phyloP scores from a whole-genome alignment of 2,797 vertebrate species.

The Apogon talboti region DNA sequence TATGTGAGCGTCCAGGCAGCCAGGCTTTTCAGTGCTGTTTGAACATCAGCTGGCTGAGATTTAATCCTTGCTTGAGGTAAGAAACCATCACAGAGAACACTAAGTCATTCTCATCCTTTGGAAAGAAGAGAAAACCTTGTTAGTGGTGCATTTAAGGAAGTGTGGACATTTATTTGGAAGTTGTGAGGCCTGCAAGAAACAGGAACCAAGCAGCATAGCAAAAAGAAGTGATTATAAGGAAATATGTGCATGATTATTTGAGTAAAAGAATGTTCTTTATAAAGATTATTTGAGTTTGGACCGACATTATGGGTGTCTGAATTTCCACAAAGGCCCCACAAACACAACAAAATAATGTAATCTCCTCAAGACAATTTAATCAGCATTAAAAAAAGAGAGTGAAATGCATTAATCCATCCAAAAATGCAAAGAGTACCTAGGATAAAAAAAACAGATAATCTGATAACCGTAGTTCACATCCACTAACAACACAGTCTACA shows the following conservation, averaged over 20 bases:
- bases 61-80: slow-evolving; percentile 7
- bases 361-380: too few relatives aligned
- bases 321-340: too few relatives aligned
- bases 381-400: neutral
- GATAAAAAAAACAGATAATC: neutral
- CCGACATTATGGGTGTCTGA: too few relatives aligned
- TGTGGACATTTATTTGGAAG: neutral
- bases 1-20: slow-evolving; percentile 26
- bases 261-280: too few relatives aligned
- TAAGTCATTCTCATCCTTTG: slow-evolving; percentile 24
- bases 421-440: neutral
- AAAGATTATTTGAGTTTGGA: too few relatives aligned
- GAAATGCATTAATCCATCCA: neutral
- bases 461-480: too few relatives aligned
- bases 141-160: neutral
- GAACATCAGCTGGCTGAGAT: slow-evolving; percentile 33
- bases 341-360: too few relatives aligned
- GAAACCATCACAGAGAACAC: slow-evolving; percentile 8
- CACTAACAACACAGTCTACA: too few relatives aligned
- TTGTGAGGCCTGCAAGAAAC: neutral
- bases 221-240: too few relatives aligned
- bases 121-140: slow-evolving; percentile 10
- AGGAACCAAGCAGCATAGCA: too few relatives aligned
- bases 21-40: slow-evolving; percentile 27
- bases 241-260: too few relatives aligned